Evolutionary conservation across 2,113 vertebrate species (phyloP).

Genomic region (Nansenia antarctica): DNA sequence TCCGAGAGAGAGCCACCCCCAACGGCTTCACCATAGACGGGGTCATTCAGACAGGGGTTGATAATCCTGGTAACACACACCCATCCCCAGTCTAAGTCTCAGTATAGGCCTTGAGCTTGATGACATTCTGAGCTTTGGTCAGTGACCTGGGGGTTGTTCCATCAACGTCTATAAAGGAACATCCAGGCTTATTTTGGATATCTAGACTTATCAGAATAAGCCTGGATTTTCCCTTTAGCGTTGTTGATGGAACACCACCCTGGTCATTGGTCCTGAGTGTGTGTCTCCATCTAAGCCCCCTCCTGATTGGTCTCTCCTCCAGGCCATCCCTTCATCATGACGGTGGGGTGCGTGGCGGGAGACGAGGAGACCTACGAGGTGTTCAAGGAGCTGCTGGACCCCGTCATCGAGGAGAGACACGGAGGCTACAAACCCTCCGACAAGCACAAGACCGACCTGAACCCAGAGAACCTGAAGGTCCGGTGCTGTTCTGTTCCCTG

Average conservation of each 20-base stretch:
- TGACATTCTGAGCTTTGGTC: not conserved
- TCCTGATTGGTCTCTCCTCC: slow-evolving; percentile 4
- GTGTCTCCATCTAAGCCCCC: slow-evolving; percentile 2
- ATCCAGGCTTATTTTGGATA: too few relatives aligned
- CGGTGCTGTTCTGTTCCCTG: not conserved
- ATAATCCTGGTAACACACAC: slow-evolving; percentile 77
- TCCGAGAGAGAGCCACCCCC: slow-evolving; percentile 70
- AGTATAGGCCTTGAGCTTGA: slow-evolving; percentile 1
- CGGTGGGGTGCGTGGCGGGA: slow-evolving; percentile 92
- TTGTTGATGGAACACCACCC: too few relatives aligned
- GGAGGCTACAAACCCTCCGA: slow-evolving; percentile 95
- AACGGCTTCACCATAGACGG: slow-evolving; percentile 79
- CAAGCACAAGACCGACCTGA: slow-evolving; percentile 94
- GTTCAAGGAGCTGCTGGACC: slow-evolving; percentile 93
- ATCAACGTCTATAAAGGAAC: too few relatives aligned
- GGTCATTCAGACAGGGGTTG: slow-evolving; percentile 84
- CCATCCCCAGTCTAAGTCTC: slow-evolving; percentile 10
- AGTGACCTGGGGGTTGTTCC: slow-evolving; percentile 30
- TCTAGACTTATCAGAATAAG: too few relatives aligned
- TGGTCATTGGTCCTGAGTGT: not conserved
- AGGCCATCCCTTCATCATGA: slow-evolving; percentile 97
- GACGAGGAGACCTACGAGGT: slow-evolving; percentile 93
- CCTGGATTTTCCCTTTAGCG: too few relatives aligned
- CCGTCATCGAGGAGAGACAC: slow-evolving; percentile 90
- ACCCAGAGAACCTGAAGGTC: slow-evolving; percentile 87